phyloP scores from a whole-genome alignment of 2,888 invertebrate genomes.

The Eupithecia insigniata region DNA sequence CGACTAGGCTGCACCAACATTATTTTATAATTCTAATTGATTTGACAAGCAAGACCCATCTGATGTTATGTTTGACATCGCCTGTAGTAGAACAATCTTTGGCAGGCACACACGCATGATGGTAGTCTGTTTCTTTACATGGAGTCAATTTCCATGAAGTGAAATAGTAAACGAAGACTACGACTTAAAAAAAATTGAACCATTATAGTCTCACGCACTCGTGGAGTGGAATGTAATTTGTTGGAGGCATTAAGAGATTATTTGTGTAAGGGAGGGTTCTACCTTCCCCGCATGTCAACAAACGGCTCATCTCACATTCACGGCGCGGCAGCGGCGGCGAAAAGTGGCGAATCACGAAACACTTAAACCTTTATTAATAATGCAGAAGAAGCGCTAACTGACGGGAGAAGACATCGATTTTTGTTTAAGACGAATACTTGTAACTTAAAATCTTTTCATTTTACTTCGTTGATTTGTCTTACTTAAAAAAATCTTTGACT shows the following conservation, averaged over 20 bases:
- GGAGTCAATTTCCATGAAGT: no score
- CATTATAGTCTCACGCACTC: not conserved
- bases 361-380: slow-evolving; percentile 27
- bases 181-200: no score
- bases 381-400: not conserved
- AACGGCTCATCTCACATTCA: slow-evolving; percentile 46
- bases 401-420: not conserved
- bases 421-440: not conserved
- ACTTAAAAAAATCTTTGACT: not conserved
- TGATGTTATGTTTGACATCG: not conserved
- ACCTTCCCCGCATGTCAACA: not conserved
- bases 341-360: slow-evolving; percentile 46
- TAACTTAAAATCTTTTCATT: not conserved
- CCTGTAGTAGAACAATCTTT: no score
- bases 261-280: not conserved
- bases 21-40: not conserved
- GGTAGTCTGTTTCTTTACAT: not conserved
- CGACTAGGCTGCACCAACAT: not conserved
- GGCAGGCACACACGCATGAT: not conserved
- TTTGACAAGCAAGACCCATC: not conserved
- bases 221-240: slow-evolving; percentile 22
- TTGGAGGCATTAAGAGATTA: slow-evolving; percentile 3
- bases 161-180: no score
- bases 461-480: not conserved
- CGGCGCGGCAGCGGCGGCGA: slow-evolving; percentile 42